phyloP scores from a whole-genome alignment of 1,140 invertebrate species.

The Apis cerana region DNA sequence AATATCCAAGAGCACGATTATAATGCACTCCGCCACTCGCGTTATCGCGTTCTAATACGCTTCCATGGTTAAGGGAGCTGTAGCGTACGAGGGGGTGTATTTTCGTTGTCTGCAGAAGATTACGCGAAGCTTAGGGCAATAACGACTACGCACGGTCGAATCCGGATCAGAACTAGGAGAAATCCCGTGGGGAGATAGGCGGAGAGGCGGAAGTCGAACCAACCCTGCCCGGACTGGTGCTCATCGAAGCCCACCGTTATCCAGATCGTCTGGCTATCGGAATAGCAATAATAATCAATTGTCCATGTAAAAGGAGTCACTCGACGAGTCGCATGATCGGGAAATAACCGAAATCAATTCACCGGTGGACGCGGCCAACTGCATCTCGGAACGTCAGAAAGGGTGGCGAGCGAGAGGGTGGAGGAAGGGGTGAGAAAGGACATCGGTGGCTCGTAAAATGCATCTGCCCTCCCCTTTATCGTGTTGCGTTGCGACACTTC shows the following conservation, averaged over 20 bases:
- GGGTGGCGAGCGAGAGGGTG: conserved; percentile 36
- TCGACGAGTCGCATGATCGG: conserved; percentile 70
- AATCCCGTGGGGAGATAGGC: conserved; percentile 27
- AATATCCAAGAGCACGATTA: too few relatives aligned
- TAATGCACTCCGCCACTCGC: too few relatives aligned
- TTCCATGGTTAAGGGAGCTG: background rate
- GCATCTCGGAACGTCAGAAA: conserved; percentile 49
- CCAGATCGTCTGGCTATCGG: conserved; percentile 54
- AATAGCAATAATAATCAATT: conserved; percentile 70
- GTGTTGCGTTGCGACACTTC: conserved; percentile 63
- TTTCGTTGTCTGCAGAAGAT: conserved; percentile 20
- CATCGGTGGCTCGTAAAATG: conserved; percentile 72
- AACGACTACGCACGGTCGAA: conserved; percentile 49
- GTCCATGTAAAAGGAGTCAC: conserved; percentile 65
- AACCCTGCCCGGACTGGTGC: conserved; percentile 4
- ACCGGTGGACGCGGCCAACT: conserved; percentile 56
- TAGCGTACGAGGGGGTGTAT: background rate
- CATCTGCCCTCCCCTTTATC: conserved; percentile 72
- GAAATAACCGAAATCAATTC: conserved; percentile 71
- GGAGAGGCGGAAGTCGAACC: conserved; percentile 47
- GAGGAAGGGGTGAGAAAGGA: conserved; percentile 40
- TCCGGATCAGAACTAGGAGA: conserved; percentile 39
- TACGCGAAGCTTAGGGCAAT: conserved; percentile 33
- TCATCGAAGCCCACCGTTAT: conserved; percentile 15
- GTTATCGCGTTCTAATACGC: background rate